Percentiles rank a stretch among this genome's conserved stretches.
phyloP scores from a whole-genome alignment of 1,140 invertebrate species.

The Temnothorax nylanderi region DNA sequence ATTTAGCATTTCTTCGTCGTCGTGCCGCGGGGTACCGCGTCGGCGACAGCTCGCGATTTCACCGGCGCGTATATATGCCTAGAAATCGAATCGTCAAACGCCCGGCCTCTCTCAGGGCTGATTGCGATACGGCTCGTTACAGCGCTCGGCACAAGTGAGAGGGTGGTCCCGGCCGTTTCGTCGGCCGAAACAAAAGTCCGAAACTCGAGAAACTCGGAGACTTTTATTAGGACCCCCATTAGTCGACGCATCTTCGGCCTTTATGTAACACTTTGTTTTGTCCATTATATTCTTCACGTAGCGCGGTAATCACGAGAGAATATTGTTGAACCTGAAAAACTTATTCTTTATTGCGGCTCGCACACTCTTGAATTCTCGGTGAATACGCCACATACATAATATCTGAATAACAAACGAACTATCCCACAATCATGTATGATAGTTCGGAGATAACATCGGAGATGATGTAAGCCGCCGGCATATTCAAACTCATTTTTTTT shows the following conservation, averaged over 20 bases:
- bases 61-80: slow-evolving; percentile 29
- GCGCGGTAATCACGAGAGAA: slow-evolving; percentile 5
- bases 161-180: background rate
- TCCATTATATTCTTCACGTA: background rate
- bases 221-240: background rate
- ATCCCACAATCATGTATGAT: slow-evolving; percentile 51
- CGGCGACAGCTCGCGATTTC: slow-evolving; percentile 65
- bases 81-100: slow-evolving; percentile 64
- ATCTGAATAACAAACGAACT: slow-evolving; percentile 48
- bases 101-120: slow-evolving; percentile 1
- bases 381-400: background rate
- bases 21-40: background rate
- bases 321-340: slow-evolving; percentile 31
- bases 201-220: background rate
- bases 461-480: slow-evolving; percentile 35
- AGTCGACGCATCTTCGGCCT: background rate
- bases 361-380: slow-evolving; percentile 12
- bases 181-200: background rate
- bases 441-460: slow-evolving; percentile 42
- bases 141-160: background rate
- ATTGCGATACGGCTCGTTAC: slow-evolving; percentile 52
- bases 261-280: background rate
- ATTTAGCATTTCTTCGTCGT: slow-evolving; percentile 72
- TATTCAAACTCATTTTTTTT: slow-evolving; percentile 47
- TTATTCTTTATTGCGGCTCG: background rate